Conservation (phyloP, 2,888 invertebrate genomes). For the Oscheius sp. region DNA sequence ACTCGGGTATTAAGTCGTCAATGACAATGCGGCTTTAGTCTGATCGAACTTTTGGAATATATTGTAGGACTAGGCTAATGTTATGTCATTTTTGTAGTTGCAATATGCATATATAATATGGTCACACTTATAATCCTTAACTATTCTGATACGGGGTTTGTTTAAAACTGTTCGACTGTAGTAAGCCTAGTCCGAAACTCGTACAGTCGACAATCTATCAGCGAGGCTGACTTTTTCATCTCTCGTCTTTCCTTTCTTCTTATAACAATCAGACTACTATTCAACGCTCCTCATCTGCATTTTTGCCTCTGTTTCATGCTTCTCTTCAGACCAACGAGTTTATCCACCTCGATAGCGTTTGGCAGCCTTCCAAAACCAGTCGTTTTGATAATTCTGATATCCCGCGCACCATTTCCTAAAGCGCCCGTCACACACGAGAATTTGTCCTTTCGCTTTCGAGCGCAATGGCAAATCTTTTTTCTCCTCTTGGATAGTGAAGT, state of each 20-base stretch:
- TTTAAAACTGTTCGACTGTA: background rate
- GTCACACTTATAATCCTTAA: background rate
- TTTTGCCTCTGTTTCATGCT: background rate
- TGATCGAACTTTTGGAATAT: background rate
- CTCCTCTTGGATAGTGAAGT: background rate
- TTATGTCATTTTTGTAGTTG: background rate
- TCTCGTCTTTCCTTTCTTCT: background rate
- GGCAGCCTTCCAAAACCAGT: constrained; percentile 26
- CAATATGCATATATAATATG: too few relatives aligned
- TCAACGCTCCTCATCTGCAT: background rate
- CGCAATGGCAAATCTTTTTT: too few relatives aligned
- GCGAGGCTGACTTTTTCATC: constrained; percentile 11
- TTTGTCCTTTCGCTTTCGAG: constrained; percentile 17
- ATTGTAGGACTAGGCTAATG: background rate
- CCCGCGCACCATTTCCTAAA: constrained; percentile 26
- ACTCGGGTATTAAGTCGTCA: too few relatives aligned
- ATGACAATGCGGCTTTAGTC: too few relatives aligned
- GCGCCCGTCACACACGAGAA: constrained; percentile 14
- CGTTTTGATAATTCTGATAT: constrained; percentile 27
- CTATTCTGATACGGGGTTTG: background rate
- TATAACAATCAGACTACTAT: background rate
- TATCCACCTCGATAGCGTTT: background rate
- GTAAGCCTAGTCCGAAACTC: background rate
- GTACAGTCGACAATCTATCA: constrained; percentile 6
- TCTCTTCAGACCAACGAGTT: background rate